phyloP scores from a whole-genome alignment of 2,888 invertebrate species.

The Papilio gigon region DNA sequence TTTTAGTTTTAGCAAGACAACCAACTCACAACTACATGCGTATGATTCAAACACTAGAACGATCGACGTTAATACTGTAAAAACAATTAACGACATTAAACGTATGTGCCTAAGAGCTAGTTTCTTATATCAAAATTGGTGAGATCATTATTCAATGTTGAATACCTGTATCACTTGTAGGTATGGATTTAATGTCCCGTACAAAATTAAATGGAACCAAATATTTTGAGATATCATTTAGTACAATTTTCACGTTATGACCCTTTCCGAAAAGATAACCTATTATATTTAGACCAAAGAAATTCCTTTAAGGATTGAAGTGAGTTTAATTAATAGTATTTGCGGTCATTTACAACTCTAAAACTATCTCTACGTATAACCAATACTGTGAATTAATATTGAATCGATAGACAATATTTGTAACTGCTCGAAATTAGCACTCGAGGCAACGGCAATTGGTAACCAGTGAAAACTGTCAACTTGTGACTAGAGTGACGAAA shows the following conservation, averaged over 20 bases:
- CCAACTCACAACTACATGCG: slow-evolving; percentile 55
- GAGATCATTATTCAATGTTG: slow-evolving; percentile 21
- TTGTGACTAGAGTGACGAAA: too few relatives aligned
- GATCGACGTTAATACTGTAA: background rate
- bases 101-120: slow-evolving; percentile 41
- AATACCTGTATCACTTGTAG: slow-evolving; percentile 7
- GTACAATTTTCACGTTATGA: background rate
- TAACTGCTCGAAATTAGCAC: too few relatives aligned
- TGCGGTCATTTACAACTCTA: too few relatives aligned
- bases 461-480: too few relatives aligned
- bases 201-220: background rate
- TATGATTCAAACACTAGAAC: slow-evolving; percentile 47
- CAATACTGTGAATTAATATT: too few relatives aligned
- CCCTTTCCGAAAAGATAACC: background rate
- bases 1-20: slow-evolving; percentile 69
- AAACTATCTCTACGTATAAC: too few relatives aligned
- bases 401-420: too few relatives aligned
- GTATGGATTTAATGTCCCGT: background rate
- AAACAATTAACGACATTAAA: slow-evolving; percentile 18
- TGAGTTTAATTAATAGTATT: too few relatives aligned
- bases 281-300: too few relatives aligned
- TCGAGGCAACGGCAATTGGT: too few relatives aligned
- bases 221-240: background rate
- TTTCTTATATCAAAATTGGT: slow-evolving; percentile 21
- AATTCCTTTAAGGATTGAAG: too few relatives aligned